These are phyloP conservation scores for Brachionus sp. DNA, from an alignment of 1,140 invertebrate genomes.

Conservation along the genomic window DNA sequence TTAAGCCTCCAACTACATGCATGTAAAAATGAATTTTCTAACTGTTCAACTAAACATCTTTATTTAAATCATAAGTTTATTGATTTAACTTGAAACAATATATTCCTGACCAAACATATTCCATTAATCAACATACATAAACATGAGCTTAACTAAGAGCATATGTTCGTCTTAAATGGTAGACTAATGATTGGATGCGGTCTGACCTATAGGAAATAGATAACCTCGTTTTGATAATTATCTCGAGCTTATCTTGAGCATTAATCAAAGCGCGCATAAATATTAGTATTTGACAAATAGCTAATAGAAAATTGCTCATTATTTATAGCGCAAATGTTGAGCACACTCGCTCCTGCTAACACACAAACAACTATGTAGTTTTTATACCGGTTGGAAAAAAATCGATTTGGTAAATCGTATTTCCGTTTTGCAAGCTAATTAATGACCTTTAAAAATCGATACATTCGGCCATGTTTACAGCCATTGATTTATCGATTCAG, in stretches of 20 bases:
- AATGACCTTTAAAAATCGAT: neutral
- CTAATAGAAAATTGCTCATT: neutral
- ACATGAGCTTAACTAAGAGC: neutral
- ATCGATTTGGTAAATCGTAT: neutral
- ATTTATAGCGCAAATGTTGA: neutral
- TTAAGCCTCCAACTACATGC: neutral
- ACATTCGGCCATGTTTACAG: neutral
- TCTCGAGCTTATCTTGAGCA: neutral
- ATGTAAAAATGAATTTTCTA: neutral
- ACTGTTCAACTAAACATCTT: neutral
- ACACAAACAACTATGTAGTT: neutral
- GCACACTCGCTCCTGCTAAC: neutral
- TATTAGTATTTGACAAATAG: neutral
- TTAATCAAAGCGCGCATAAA: neutral
- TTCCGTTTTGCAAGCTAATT: neutral
- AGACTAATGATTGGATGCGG: neutral
- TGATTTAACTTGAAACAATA: neutral
- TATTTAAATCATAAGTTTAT: constrained; percentile 9
- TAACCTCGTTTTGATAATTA: neutral
- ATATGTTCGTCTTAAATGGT: neutral
- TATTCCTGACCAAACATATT: neutral
- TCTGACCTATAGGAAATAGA: neutral
- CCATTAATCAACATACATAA: constrained; percentile 9
- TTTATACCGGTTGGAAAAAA: neutral
- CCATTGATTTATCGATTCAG: neutral